Evolutionary conservation across 2,888 invertebrate species (phyloP), one percentile per base, ranked within the genome.

Genomic region (Tenthredo amoena): DNA sequence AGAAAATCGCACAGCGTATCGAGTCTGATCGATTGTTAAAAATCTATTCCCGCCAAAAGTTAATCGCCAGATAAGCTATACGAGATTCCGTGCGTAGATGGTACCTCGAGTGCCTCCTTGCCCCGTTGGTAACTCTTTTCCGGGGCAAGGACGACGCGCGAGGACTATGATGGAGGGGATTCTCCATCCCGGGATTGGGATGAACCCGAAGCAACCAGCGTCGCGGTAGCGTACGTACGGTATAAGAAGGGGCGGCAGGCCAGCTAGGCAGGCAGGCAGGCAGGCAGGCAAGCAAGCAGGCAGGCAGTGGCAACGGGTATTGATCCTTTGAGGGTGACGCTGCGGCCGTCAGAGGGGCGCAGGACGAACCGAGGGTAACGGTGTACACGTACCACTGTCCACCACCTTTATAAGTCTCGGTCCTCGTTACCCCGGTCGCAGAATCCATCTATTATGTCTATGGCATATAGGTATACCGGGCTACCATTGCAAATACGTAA

Each of bases 281-380:
- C 87, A 87, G 86, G 76, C 87, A 88, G 88, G 88, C 87, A 87
- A 86, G 87, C 87, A 89, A 89, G 89, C 87, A 88, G 88, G 91
- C 90, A 90, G 89, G 88, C 90, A 90, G 91, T 88, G 88, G 87
- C 58, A 77, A 91, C 91, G 92, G 91, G 92, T 93, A 93, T 93
- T 93, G 92, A 93, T 92, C 92, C 92, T 91, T 81, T 40, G 81
- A 81, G 50, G 81, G 58, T 55, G 77, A 50, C 40, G 81, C 81
- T 81, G 81, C 40, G 81, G 26, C 81, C 81, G 62, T 81, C 58
- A 81, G 81, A 81, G 81, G 81, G 81, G 81, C 81, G 81, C 62
- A 81, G 81, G 81, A 81, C 81, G 81, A 81, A 58, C 81, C 81
- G 37, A 40, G 58, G 81, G 81, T 62, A 81, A 62, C 81, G 81